These are phyloP conservation scores for Varanus salvator DNA, from an alignment of 2,113 vertebrate genomes.

Conservation along the genomic window DNA sequence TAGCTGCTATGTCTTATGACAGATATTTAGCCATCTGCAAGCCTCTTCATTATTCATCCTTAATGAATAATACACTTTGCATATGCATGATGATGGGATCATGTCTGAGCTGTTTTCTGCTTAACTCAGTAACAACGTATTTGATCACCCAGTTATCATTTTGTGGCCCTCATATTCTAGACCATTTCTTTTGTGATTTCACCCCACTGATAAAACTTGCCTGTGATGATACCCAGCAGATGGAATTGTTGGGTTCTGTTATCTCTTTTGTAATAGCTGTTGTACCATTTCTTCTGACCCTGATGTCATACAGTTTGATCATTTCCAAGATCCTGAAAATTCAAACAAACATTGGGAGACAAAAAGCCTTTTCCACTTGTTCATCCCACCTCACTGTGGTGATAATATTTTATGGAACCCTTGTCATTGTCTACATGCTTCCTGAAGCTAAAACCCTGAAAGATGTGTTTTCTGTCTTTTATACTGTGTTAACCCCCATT, in stretches of 20 bases:
- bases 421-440: neutral
- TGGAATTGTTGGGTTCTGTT: neutral
- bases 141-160: neutral
- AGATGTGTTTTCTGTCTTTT: neutral
- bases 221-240: neutral
- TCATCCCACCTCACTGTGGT: slow-evolving; percentile 47
- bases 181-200: neutral
- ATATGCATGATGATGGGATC: too few species aligned
- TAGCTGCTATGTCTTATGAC: slow-evolving; percentile 2
- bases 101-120: neutral
- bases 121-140: neutral
- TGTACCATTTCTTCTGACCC: neutral
- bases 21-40: slow-evolving; percentile 5
- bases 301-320: neutral
- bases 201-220: neutral
- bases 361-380: slow-evolving; percentile 7
- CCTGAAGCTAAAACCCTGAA: neutral
- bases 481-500: neutral
- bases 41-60: neutral
- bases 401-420: slow-evolving; percentile 35
- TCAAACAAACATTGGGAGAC: neutral
- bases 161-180: neutral
- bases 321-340: neutral
- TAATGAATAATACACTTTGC: neutral
- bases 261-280: neutral